These are phyloP conservation scores for Amblyornis subalaris DNA, from an alignment of 2,113 vertebrate genomes.

Conservation along the genomic window DNA sequence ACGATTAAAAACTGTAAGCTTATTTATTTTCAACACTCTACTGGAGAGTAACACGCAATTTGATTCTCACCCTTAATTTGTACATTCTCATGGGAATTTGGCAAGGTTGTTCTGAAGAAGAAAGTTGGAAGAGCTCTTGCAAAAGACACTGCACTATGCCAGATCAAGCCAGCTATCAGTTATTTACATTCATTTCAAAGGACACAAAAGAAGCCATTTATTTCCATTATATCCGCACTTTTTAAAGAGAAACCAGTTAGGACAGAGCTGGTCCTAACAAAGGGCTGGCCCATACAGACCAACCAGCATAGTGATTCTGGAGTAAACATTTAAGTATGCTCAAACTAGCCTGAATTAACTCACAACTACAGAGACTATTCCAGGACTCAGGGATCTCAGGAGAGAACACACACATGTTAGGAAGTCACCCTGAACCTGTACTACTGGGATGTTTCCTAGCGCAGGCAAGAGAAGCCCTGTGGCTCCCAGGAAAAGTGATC, in stretches of 20 bases:
- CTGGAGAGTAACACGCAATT: background rate
- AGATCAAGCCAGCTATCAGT: slow-evolving; percentile 51
- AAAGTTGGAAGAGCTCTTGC: slow-evolving; percentile 42
- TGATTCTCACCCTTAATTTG: slow-evolving; percentile 25
- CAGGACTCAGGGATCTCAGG: background rate
- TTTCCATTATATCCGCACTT: slow-evolving; percentile 21
- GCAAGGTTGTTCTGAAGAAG: slow-evolving; percentile 27
- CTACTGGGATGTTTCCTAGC: background rate
- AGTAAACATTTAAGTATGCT: background rate
- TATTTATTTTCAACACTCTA: background rate
- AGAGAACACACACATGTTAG: background rate
- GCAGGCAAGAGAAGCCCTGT: background rate
- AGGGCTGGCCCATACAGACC: background rate
- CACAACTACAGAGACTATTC: background rate
- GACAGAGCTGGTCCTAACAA: background rate
- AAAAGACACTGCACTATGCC: background rate
- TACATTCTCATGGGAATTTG: slow-evolving; percentile 55
- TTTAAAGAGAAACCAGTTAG: background rate
- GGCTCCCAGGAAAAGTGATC: background rate
- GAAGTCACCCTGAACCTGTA: background rate
- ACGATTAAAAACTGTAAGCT: background rate
- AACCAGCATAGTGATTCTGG: background rate
- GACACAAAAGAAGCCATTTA: slow-evolving; percentile 43
- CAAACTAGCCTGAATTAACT: background rate
- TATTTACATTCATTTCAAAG: slow-evolving; percentile 60